Evolutionary conservation across 2,797 vertebrate genomes (phyloP), one percentile per base, ranked within the genome.

Genomic region (Microchirus variegatus): DNA sequence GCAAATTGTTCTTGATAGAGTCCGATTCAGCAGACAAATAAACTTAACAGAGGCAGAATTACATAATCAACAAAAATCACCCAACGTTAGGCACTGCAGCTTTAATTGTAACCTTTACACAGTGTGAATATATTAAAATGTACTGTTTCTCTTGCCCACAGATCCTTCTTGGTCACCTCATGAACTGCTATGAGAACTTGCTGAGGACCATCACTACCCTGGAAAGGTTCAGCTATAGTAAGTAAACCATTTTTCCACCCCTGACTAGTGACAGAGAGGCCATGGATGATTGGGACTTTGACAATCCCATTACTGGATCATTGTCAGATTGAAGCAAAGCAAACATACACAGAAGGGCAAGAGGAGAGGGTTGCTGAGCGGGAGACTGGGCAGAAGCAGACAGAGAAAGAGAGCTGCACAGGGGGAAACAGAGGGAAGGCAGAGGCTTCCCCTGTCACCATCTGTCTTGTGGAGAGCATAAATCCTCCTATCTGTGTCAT

Each of bases 401-500:
- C 46, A 50, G 52, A 53, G 55, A 18, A 50, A 53, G 40, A 60
- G 63, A 57, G 59, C 63, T 53, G 41, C 63, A 46, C 53, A 37
- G 67, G 63, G 63, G 67, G 61, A 63, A 52, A 59, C 37, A 54
- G 64, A 78, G 59, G 63, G 78, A 72, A 56, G 7, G 71, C 75
- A 63, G 52, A 85, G 83, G 76, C 76, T 83, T 85, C 73, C 79
- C 84, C 64, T 81, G 83, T 82, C 84, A 70, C 81, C 80, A 77
- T 87, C 83, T 84, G 79, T 77, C 78, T 81, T 65, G 67, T 78
- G 59, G 50, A 81, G 78, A 80, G 66, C 74, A 80, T 83, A 87
- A 90, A 89, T 88, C 88, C 86, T 75, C 54, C 86, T 87, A 85
- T 89, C 78, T 90, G 77, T 90, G 84, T 90, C 88, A 87, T 74